phyloP scores from a whole-genome alignment of 2,888 invertebrate species.

The Dasysyrphus albostriatus region DNA sequence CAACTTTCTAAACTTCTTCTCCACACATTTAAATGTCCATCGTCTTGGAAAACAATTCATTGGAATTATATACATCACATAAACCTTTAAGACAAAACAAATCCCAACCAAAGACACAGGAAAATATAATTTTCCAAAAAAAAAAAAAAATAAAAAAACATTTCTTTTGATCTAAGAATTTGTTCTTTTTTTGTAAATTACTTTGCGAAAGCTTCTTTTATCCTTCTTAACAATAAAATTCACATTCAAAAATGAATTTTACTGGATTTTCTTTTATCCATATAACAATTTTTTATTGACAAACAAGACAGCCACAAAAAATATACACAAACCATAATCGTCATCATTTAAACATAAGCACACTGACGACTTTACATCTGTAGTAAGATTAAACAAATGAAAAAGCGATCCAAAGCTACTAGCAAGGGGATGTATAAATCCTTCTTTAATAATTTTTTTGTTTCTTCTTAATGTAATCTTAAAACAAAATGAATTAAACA shows the following conservation, averaged over 20 bases:
- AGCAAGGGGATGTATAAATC: conserved; percentile 2
- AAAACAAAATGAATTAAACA: conserved; percentile 13
- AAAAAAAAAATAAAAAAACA: not conserved
- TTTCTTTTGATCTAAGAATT: not conserved
- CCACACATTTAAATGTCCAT: not conserved
- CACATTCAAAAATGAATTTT: not conserved
- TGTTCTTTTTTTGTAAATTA: not conserved
- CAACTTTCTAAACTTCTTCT: not conserved
- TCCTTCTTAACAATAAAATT: not conserved
- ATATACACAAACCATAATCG: conserved; percentile 14
- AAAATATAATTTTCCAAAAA: not conserved
- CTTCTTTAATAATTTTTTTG: not conserved
- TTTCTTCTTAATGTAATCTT: conserved; percentile 6
- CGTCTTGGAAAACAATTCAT: not conserved
- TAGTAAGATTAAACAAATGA: conserved; percentile 5
- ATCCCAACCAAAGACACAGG: not conserved
- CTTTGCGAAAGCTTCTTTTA: not conserved
- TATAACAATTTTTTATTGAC: conserved; percentile 3
- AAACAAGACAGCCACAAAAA: conserved; percentile 7
- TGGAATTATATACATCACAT: not conserved
- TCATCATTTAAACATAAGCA: conserved; percentile 23
- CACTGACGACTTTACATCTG: not conserved
- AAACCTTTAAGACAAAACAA: not conserved
- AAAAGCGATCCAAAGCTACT: not conserved
- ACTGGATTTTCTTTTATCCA: not conserved